Base-by-base conservation (phyloP, 2,888 invertebrate genomes). In the Tetheella fluctuosa region DNA sequence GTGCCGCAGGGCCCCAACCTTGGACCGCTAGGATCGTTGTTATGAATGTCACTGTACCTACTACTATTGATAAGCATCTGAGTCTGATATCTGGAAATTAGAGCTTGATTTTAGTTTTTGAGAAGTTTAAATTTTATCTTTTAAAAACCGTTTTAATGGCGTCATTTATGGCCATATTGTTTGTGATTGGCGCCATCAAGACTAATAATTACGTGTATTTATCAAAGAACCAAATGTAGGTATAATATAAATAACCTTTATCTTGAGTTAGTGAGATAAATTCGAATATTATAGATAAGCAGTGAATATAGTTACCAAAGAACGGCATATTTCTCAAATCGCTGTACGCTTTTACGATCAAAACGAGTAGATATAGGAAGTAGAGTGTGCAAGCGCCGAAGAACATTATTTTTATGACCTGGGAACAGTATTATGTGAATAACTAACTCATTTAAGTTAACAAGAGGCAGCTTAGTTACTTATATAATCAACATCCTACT, bases 291-390 rank as follows among this genome's bases (percentile, higher is more conserved):
- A 48, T 48, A 20, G 48, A 28, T 54, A 28, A 54, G 17, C 8
- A 30, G 2, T 28, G 17, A 2, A 28, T 12, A 30, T 61, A 86
- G 95, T 95, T 93, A 99, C 99, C 99, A 90, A 99, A 99, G 92
- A 97, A 99, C 65, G 99, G 99, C 99, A 99, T 99, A 48, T 97
- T 97, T 78, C 98, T 94, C 58, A 99, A 94, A 90, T 99, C 99
- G 66, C 97, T 98, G 87, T 98, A 99, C 23, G 99, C 98, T 82
- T 96, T 95, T 63, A 99, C 90, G 72, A 99, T 95, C 67, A 99
- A 93, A 76, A 97, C 94, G 25, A 96, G 85, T 75, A 99, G 93
- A 91, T 98, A 99, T 53, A 97, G 91, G 71, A 98, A 93, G 87
- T 99, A 99, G 73, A 98, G 86, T 58, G 96, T 95, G 64, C 97